These are phyloP conservation scores for Ptychobarbus kaznakovi DNA, from an alignment of 2,797 vertebrate species.

Conservation along the genomic window DNA sequence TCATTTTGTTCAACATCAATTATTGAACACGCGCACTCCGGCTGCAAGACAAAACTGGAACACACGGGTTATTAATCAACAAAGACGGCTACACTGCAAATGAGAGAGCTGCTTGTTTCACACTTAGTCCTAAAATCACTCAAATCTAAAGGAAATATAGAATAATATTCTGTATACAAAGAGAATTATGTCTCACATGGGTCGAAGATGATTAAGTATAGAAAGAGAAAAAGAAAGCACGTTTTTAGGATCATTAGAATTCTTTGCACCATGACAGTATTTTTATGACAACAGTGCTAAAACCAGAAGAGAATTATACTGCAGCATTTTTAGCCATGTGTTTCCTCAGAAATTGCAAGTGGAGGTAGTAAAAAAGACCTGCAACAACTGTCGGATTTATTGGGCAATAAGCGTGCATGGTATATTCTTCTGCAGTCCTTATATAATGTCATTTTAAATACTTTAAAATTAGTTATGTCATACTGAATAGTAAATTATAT, in stretches of 20 bases:
- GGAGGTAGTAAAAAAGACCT: neutral
- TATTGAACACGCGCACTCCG: neutral
- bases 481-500: too few species aligned
- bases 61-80: slow-evolving; percentile 11
- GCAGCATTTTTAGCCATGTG: neutral
- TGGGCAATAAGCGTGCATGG: neutral
- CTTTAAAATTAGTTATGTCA: too few species aligned
- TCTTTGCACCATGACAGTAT: neutral
- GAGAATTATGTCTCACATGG: neutral
- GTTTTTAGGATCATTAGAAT: neutral
- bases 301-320: neutral
- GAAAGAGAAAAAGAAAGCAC: neutral
- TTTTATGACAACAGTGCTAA: neutral
- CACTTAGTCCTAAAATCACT: neutral
- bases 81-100: neutral
- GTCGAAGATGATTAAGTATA: neutral
- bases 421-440: neutral
- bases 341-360: neutral
- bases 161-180: neutral
- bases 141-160: neutral
- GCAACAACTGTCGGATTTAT: neutral
- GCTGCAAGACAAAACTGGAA: slow-evolving; percentile 12
- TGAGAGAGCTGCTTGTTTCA: neutral
- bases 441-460: neutral
- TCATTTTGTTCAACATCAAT: slow-evolving; percentile 38